phyloP scores from a whole-genome alignment of 2,888 invertebrate species.

The Pseudoips prasinana region DNA sequence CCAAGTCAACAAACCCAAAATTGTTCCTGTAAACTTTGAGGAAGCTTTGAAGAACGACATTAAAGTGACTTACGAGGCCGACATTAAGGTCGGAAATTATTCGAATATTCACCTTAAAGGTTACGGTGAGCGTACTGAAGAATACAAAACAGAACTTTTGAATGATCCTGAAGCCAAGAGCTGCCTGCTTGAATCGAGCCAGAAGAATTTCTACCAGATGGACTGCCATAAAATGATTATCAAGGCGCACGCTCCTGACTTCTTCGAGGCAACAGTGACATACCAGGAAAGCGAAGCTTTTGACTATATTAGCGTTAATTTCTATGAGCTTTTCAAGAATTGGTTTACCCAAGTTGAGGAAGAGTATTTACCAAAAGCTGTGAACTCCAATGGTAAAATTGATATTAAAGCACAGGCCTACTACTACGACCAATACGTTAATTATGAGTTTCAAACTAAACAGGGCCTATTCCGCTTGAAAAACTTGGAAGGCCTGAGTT shows the following conservation, averaged over 20 bases:
- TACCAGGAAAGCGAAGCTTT: constrained; percentile 56
- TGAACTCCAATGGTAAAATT: constrained; percentile 53
- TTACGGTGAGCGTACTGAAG: constrained; percentile 70
- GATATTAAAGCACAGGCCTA: constrained; percentile 67
- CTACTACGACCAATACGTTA: constrained; percentile 64
- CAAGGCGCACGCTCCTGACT: constrained; percentile 79
- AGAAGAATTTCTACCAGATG: constrained; percentile 79
- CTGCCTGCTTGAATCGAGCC: constrained; percentile 74
- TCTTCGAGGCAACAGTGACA: constrained; percentile 64
- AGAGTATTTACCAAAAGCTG: not conserved
- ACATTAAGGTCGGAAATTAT: constrained; percentile 75
- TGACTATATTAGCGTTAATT: too few species aligned
- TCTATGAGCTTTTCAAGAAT: too few species aligned
- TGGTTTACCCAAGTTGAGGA: too few species aligned
- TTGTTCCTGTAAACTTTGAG: constrained; percentile 74
- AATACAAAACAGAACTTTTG: constrained; percentile 70
- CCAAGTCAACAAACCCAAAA: constrained; percentile 67
- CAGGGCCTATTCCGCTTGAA: constrained; percentile 66
- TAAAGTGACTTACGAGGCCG: constrained; percentile 66
- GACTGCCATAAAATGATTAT: constrained; percentile 82
- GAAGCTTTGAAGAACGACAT: constrained; percentile 78
- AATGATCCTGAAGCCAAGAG: constrained; percentile 65
- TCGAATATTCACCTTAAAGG: constrained; percentile 66
- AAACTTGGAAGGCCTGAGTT: constrained; percentile 20
- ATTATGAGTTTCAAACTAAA: constrained; percentile 68